Evolutionary conservation across 2,797 vertebrate genomes (phyloP), one percentile per base, ranked within the genome.

Genomic region (Artibeus lituratus): DNA sequence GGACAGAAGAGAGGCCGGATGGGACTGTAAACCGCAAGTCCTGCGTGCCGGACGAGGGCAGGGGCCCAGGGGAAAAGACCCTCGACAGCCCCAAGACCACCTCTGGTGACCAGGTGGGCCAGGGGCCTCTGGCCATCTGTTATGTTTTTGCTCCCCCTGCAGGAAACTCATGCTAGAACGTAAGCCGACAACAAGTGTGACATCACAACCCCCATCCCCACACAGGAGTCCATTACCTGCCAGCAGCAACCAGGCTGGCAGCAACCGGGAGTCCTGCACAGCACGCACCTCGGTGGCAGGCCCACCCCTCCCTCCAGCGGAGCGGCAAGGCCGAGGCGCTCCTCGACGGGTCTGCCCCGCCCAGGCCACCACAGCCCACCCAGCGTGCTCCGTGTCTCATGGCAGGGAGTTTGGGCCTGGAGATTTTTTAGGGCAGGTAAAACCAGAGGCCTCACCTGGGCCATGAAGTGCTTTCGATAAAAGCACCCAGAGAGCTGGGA

Each of bases 261-360:
- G 70, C 39, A 22, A 9, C 51, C 16, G n/a, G 32, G 57, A 24
- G 26, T 24, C 92, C 74, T 37, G 29, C n/a, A 76, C 53, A 26
- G 70, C 72, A 0, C 1, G 21, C 9, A 3, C 37, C 8, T 9
- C 21, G 9, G 24, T 18, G 22, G 24, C 0, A 18, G 86, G 1
- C 83, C 83, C 22, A 8, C 10, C 44, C 18, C 35, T 24, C 65
- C 73, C 39, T 22, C 49, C 26, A 47, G 5, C 32, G n/a, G 22
- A 29, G 22, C 42, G 49, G 22, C 15, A 29, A 37, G 49, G 32
- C 26, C 62, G 37, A 26, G 9, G 35, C 10, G 7, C 12, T 55
- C 49, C 83, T 10, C 4, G 9, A 15, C 0, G 0, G 29, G 19
- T 18, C 44, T 2, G 14, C 49, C 4, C 19, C 7, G 6, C 12